A percentile compares a stretch with the other conserved stretches of the same genome.
These are phyloP conservation scores for Drosophila rhopaloa DNA, from an alignment of 1,140 invertebrate species.

Conservation along the genomic window DNA sequence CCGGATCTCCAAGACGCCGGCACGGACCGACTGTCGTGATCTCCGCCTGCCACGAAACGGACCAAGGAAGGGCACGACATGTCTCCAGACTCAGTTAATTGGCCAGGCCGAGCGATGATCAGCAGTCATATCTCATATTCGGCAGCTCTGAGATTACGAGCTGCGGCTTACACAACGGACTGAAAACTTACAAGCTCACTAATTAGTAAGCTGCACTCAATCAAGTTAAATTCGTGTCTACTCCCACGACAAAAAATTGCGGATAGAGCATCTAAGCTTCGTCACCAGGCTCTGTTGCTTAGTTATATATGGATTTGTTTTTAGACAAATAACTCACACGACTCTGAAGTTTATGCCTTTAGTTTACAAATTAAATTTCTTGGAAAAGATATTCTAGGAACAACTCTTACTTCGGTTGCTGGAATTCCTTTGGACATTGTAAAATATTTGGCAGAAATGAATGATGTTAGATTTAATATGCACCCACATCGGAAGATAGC, in stretches of 20 bases:
- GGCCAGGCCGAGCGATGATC: constrained; percentile 16
- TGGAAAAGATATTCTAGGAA: too few species aligned
- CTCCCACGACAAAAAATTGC: neutral
- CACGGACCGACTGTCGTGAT: too few species aligned
- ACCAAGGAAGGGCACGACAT: constrained; percentile 29
- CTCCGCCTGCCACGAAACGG: constrained; percentile 20
- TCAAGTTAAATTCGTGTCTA: constrained; percentile 18
- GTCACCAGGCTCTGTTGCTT: neutral
- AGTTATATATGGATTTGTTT: neutral
- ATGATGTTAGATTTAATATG: too few species aligned
- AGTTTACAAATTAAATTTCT: too few species aligned
- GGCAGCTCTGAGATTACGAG: constrained; percentile 19
- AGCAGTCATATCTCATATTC: constrained; percentile 41
- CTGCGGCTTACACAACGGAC: constrained; percentile 15
- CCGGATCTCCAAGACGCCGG: constrained; percentile 7
- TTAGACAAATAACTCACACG: too few species aligned
- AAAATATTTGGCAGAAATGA: too few species aligned
- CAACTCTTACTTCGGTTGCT: too few species aligned
- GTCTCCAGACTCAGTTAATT: constrained; percentile 15
- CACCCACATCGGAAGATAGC: too few species aligned
- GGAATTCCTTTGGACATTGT: too few species aligned
- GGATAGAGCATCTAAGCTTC: neutral
- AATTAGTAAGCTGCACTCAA: constrained; percentile 17
- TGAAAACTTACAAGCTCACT: neutral
- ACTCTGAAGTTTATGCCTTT: too few species aligned